A percentile compares a stretch with the other conserved stretches of the same genome.
phyloP scores from a whole-genome alignment of 2,113 vertebrate genomes.

The Bubalus kerabau region DNA sequence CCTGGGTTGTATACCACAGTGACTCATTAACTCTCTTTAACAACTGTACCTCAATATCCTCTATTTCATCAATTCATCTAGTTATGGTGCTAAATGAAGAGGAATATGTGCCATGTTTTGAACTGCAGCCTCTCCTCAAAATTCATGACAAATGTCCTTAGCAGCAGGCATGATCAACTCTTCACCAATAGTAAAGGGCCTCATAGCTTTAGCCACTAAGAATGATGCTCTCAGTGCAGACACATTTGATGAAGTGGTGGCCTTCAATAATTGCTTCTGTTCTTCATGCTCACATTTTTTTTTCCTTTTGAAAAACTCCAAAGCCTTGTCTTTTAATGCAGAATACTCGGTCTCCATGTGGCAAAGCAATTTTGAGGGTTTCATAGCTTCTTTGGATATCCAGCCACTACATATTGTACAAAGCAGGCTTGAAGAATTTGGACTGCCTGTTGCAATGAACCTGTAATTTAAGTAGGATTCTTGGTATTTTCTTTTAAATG shows the following conservation, averaged over 20 bases:
- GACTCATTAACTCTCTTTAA: neutral
- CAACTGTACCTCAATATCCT: neutral
- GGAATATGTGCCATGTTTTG: neutral
- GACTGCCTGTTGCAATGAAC: neutral
- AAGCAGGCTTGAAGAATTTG: neutral
- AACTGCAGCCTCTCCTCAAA: neutral
- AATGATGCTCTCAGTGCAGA: neutral
- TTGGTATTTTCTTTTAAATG: neutral
- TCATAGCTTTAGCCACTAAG: neutral
- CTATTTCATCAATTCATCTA: neutral
- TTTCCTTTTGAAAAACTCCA: neutral
- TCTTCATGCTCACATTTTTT: neutral
- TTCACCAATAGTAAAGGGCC: neutral
- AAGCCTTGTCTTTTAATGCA: neutral
- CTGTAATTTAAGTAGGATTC: neutral
- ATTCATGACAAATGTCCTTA: neutral
- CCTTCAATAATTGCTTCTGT: neutral
- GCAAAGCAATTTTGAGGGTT: neutral
- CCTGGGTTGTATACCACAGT: neutral
- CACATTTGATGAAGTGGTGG: neutral
- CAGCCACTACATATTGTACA: accelerated
- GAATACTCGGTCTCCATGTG: neutral
- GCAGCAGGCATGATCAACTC: neutral
- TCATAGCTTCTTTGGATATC: neutral
- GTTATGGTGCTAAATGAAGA: neutral